A percentile compares a stretch with the other conserved stretches of the same genome.
Conservation (phyloP, 2,888 invertebrate species). For the Dasysyrphus tricinctus region DNA sequence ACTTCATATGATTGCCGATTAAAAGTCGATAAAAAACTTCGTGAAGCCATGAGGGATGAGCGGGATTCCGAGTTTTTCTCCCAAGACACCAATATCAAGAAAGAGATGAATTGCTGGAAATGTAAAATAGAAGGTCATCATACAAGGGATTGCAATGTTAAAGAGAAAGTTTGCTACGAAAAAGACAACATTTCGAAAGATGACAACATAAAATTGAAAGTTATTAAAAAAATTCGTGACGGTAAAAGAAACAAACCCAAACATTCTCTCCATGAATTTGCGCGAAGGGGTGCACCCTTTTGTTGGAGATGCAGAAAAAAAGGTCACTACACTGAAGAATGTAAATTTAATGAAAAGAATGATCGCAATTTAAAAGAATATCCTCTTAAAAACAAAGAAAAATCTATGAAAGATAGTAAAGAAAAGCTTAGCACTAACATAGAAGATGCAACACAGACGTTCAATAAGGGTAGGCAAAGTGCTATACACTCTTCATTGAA, state of each 20-base stretch:
- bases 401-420: neutral
- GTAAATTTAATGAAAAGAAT: neutral
- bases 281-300: neutral
- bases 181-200: neutral
- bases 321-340: neutral
- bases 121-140: neutral
- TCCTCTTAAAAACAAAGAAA: neutral
- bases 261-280: no score
- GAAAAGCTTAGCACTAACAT: neutral
- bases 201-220: neutral
- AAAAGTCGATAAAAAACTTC: neutral
- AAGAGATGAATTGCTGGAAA: neutral
- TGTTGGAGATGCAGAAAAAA: neutral
- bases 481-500: neutral
- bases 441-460: neutral
- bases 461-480: neutral
- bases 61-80: no score
- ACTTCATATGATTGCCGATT: neutral
- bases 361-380: neutral
- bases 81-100: neutral
- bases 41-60: neutral
- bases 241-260: neutral
- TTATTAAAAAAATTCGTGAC: neutral
- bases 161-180: neutral
- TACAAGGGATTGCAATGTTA: neutral